These are phyloP conservation scores for Hirundichthys speculiger DNA, from an alignment of 2,113 vertebrate species.

Conservation along the genomic window DNA sequence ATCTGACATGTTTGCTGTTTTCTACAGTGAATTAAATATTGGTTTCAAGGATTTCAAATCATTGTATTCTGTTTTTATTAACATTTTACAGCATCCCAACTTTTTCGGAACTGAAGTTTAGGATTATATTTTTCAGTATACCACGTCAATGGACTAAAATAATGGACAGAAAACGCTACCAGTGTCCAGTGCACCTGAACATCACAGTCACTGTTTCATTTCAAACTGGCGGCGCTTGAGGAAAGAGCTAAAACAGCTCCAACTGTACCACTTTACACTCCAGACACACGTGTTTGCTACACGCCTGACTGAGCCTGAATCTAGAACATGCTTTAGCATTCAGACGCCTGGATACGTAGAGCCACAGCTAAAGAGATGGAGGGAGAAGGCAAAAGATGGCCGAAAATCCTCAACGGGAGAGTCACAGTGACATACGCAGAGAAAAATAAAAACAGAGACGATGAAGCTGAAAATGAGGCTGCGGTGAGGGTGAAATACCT, in stretches of 20 bases:
- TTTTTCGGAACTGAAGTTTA: too few relatives aligned
- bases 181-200: too few relatives aligned
- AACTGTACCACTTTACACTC: slow-evolving; percentile 14
- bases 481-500: slow-evolving; percentile 43
- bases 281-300: slow-evolving; percentile 17
- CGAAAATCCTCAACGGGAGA: slow-evolving; percentile 26
- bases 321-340: slow-evolving; percentile 58
- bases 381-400: background rate
- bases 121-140: too few relatives aligned
- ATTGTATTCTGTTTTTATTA: too few relatives aligned
- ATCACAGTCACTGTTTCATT: background rate
- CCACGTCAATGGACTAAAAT: too few relatives aligned
- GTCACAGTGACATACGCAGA: slow-evolving; percentile 54
- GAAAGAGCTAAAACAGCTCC: slow-evolving; percentile 7
- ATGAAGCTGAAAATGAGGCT: slow-evolving; percentile 39
- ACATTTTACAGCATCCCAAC: too few relatives aligned
- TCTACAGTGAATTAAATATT: too few relatives aligned
- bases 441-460: slow-evolving; percentile 36
- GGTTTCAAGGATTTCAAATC: too few relatives aligned
- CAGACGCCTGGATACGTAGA: slow-evolving; percentile 20
- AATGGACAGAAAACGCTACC: too few relatives aligned
- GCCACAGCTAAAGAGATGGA: slow-evolving; percentile 4
- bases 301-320: slow-evolving; percentile 56
- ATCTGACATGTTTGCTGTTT: too few relatives aligned
- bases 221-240: background rate